Conservation (phyloP, 2,113 vertebrate genomes). For the Australoheros scitulus region DNA sequence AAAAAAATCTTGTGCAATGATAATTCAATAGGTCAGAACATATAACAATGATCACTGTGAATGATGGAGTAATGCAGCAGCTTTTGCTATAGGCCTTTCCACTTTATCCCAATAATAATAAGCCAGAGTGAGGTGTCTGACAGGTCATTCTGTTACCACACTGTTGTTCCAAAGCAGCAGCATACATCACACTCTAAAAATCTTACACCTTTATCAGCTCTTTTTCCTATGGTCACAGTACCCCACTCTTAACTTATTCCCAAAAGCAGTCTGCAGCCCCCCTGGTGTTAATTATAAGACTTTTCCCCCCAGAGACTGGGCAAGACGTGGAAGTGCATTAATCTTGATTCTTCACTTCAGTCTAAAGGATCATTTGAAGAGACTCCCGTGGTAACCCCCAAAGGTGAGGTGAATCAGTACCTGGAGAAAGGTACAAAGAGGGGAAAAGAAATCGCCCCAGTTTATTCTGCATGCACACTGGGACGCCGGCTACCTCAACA, state of each 20-base stretch:
- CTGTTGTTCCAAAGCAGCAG: constrained; percentile 39
- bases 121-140: constrained; percentile 47
- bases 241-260: constrained; percentile 39
- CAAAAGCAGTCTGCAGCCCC: constrained; percentile 64
- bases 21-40: constrained; percentile 33
- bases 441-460: constrained; percentile 20
- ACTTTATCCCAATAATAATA: constrained; percentile 56
- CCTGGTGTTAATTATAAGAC: constrained; percentile 80
- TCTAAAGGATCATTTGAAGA: constrained; percentile 79
- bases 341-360: constrained; percentile 80
- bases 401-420: constrained; percentile 68
- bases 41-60: constrained; percentile 41
- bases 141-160: constrained; percentile 48
- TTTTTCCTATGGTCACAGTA: constrained; percentile 48
- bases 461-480: constrained; percentile 44
- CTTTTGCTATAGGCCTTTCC: constrained; percentile 35
- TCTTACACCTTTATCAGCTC: constrained; percentile 44
- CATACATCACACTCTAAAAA: constrained; percentile 44
- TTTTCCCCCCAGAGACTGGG: constrained; percentile 55
- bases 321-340: constrained; percentile 78
- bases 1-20: constrained; percentile 2
- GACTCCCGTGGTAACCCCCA: constrained; percentile 76
- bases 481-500: constrained; percentile 42
- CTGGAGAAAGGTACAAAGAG: constrained; percentile 37
- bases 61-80: constrained; percentile 40